Evolutionary conservation across 2,113 vertebrate species (phyloP), one percentile per base, ranked within the genome.

Genomic region (Edolisoma coerulescens): DNA sequence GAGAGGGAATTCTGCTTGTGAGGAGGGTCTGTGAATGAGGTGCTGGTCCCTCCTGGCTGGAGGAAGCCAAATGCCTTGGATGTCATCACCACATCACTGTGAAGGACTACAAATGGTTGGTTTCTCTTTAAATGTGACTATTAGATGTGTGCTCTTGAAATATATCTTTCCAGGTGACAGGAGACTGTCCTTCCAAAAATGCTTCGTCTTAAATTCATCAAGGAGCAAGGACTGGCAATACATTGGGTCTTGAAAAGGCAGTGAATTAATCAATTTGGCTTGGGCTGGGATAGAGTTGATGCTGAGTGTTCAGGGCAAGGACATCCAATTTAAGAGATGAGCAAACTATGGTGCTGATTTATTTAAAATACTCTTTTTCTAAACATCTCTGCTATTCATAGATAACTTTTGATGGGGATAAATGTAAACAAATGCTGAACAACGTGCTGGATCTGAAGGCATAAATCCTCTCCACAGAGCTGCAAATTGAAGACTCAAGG

Each of bases 401-500:
- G 88, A 24, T 73, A 74, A 76, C 16, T 94, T 89, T 33, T 69
- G 76, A 42, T 68, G 42, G n/a, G 42, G 44, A 54, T 85, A 79
- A 82, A 61, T 41, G 24, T 73, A 73, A 94, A 82, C 59, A 91
- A 84, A 83, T 73, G 53, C 65, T 87, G 90, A 90, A 47, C n/a
- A 77, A 59, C 12, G 3, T 54, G 28, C 50, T 65, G 41, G 71
- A 59, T 74, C 54, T 86, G 64, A 68, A 61, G 35, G 73, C 83
- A 64, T 44, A 90, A 84, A 90, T 90, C 60, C 64, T 47, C 28
- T 77, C 37, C 52, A 45, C 56, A 49, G 79, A 89, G 73, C 88
- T 89, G 82, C 41, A 89, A 93, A 95, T 57, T 78, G 86, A 91
- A 90, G 87, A 60, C 44, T 92, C 44, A 74, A 67, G 84, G 76